Evolutionary conservation across 2,888 invertebrate species (phyloP), one percentile per base, ranked within the genome.

Genomic region (Deilephila porcellus): DNA sequence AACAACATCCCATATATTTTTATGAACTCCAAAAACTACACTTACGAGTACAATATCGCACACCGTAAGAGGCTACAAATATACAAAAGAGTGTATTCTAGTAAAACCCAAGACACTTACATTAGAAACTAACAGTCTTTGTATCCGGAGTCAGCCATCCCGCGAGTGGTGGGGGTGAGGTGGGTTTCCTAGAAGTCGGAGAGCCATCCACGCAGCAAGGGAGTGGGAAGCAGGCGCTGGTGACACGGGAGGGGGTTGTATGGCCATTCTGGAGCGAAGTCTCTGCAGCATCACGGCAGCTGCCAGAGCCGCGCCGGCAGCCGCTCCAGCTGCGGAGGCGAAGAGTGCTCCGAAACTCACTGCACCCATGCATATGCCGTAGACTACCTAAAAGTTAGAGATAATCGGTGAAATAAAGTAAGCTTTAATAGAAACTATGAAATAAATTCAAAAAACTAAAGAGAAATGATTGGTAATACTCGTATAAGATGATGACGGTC

Each of bases 311-410:
- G 98, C 98, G 3, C 98, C 97, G 1, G 98, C 97, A 0, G 98
- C 98, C 0, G 98, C 97, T 14, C 98, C 96, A 0, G 98, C 97
- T 0, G 98, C 97, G 19, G 98, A 96, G 72, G 98, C 97, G 91
- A 98, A 98, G 20, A 98, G 95, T 5, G 98, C 97, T 81, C 98
- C 98, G 88, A 98, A 98, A 37, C 98, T 97, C 0, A 98, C 97
- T 34, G 98, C 97, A 0, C 98, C 98, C 95, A 98, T 96, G 84
- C 98, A 98, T 72, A 98, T 98, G 52, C 98, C 98, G 88, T 98
- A 98, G 8, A 98, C 98, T 0, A 98, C 97, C 94, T 94, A 52
- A 25, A 67, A 67, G 20, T 52, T 5, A 4, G 6, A 14, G 6
- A 52, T 67, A 1, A 52, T 25, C n/a, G 17, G n/a, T 56, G 19